phyloP scores from a whole-genome alignment of 2,113 vertebrate genomes.

The Macaca nemestrina region DNA sequence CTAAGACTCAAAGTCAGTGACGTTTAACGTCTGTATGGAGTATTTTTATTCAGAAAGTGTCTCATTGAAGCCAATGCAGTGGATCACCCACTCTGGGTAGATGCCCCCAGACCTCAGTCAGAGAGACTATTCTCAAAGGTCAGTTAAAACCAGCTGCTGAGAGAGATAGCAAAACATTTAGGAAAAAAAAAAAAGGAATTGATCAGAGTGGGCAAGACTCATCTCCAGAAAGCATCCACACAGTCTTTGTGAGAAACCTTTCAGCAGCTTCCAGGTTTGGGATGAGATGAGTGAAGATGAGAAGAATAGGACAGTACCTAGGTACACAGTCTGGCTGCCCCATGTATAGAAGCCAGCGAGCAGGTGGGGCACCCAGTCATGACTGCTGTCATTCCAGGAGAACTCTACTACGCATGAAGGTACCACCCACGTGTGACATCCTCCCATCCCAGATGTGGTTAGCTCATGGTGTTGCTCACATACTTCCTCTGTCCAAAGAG shows the following conservation, averaged over 20 bases:
- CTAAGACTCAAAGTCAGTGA: neutral
- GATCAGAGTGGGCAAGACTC: neutral
- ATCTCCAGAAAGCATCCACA: neutral
- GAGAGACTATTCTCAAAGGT: neutral
- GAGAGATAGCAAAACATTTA: neutral
- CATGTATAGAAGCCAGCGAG: fast-evolving
- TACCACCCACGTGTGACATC: fast-evolving
- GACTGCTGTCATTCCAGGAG: neutral
- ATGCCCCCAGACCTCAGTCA: neutral
- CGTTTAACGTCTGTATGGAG: neutral
- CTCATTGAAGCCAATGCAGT: neutral
- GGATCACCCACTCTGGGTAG: neutral
- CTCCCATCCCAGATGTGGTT: neutral
- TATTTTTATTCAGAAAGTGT: neutral
- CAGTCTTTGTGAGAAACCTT: neutral
- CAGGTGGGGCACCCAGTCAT: neutral
- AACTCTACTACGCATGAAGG: neutral
- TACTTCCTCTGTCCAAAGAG: neutral
- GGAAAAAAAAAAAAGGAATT: neutral
- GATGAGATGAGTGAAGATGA: neutral
- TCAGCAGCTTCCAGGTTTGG: neutral
- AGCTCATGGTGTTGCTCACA: neutral
- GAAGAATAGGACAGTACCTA: neutral
- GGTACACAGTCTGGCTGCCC: neutral
- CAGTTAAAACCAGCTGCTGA: neutral